Evolutionary conservation across 2,797 vertebrate species (phyloP).

Genomic region (Sebastiscus albofasciatus): DNA sequence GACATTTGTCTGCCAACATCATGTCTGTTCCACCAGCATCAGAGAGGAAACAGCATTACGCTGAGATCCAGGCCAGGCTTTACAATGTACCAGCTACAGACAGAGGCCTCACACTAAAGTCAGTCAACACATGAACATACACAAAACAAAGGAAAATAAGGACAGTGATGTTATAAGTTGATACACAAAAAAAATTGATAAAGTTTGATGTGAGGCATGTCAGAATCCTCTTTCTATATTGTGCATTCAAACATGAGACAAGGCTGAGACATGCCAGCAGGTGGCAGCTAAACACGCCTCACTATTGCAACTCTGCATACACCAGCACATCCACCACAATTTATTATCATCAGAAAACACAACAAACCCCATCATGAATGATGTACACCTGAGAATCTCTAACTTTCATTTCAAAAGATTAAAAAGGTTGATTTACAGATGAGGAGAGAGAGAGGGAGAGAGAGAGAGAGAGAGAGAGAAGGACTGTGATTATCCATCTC

Average conservation of each 20-base stretch:
- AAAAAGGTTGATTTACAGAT: conserved; percentile 13
- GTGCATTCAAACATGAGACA: neutral
- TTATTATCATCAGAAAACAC: conserved; percentile 7
- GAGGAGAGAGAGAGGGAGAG: neutral
- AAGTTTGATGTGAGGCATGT: neutral
- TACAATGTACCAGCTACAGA: neutral
- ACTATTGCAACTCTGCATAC: conserved; percentile 1
- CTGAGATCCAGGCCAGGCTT: conserved; percentile 31
- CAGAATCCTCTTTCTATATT: neutral
- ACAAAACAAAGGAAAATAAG: neutral
- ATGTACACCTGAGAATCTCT: neutral
- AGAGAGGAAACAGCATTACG: neutral
- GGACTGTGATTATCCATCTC: conserved; percentile 29
- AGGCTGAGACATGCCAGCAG: conserved; percentile 51
- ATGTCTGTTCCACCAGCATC: neutral
- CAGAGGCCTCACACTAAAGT: neutral
- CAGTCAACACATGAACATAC: neutral
- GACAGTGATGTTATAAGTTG: neutral
- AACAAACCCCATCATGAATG: conserved; percentile 3
- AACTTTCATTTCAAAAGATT: conserved; percentile 18
- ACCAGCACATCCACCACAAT: conserved; percentile 9
- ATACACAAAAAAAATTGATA: neutral
- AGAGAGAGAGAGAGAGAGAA: neutral
- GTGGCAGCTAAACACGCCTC: conserved; percentile 59
- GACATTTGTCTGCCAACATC: neutral